Evolutionary conservation across 2,113 vertebrate genomes (phyloP).

Genomic region (mouse (Mus musculus)): DNA sequence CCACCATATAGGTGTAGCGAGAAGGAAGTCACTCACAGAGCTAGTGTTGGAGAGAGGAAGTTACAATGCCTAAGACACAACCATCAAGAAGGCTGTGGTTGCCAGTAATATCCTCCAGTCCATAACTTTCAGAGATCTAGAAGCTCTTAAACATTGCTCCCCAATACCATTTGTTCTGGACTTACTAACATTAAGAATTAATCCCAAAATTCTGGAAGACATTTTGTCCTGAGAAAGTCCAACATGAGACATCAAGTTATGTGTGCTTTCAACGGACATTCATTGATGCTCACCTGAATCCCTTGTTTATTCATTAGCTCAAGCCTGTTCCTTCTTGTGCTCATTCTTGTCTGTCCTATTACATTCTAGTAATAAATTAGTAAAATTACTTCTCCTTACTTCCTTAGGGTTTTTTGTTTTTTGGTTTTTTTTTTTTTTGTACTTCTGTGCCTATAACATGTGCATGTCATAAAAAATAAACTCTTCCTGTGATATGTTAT

Average conservation of each 20-base stretch:
- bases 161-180: not conserved
- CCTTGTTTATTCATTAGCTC: accelerated
- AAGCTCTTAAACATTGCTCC: not conserved
- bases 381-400: accelerated
- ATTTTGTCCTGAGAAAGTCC: not conserved
- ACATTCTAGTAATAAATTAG: not conserved
- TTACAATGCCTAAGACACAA: not conserved
- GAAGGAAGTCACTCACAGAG: not conserved
- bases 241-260: not conserved
- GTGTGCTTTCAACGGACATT: not conserved
- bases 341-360: not conserved
- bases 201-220: not conserved
- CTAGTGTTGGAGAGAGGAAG: not conserved
- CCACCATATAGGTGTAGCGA: not conserved
- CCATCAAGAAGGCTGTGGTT: not conserved
- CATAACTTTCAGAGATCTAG: not conserved
- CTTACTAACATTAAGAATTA: not conserved
- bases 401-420: too few relatives aligned
- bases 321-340: not conserved
- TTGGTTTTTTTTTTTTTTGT: not conserved
- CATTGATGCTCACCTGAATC: accelerated
- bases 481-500: not conserved
- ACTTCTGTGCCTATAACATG: not conserved
- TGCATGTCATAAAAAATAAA: not conserved
- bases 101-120: not conserved